Evolutionary conservation across 2,797 vertebrate genomes (phyloP), one percentile per base, ranked within the genome.

Genomic region (Tamandua tetradactyla): DNA sequence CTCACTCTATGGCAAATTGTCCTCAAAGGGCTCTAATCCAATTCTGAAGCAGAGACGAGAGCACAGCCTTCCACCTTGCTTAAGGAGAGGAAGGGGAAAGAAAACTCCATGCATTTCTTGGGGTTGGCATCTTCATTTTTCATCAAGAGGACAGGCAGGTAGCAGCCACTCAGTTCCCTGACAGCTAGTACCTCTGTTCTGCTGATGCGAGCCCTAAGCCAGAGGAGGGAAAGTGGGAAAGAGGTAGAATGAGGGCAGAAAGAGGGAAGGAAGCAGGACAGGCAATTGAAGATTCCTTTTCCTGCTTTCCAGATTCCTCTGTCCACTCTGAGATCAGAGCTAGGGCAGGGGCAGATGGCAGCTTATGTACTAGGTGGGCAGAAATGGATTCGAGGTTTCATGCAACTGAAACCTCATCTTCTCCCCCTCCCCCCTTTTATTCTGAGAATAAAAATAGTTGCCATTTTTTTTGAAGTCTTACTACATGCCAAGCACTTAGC

Each of bases 1-100:
- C 7, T 4, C 40, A 62, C 7, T 82, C 47, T 71, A 47, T 68
- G 52, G 92, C 82, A 91, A 86, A 68, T 87, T 55, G 79, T 84
- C 61, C 93, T 82, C 64, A 37, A 87, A 92, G 87, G 81, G 80
- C 87, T 91, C 74, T 44, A 14, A 40, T 79, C 84, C 91, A 81
- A 88, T 69, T 81, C 74, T 61, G 93, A 93, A 90, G 84, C 47
- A 71, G 57, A 87, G 76, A 59, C 42, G 42, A 69, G 44, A 82
- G 72, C 35, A 64, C 40, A 68, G n/a, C 59, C 81, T 88, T 75
- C 80, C 76, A 69, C 84, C 93, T 92, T 92, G 72, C 55, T 72
- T 71, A 55, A 69, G 71, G 83, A 83, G 75, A 66, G 82, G 55
- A 32, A 78, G 61, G 18, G 44, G 44, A 81, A 61, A 85, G 72